phyloP scores from a whole-genome alignment of 2,113 vertebrate species.

The Alexandromys fortis region DNA sequence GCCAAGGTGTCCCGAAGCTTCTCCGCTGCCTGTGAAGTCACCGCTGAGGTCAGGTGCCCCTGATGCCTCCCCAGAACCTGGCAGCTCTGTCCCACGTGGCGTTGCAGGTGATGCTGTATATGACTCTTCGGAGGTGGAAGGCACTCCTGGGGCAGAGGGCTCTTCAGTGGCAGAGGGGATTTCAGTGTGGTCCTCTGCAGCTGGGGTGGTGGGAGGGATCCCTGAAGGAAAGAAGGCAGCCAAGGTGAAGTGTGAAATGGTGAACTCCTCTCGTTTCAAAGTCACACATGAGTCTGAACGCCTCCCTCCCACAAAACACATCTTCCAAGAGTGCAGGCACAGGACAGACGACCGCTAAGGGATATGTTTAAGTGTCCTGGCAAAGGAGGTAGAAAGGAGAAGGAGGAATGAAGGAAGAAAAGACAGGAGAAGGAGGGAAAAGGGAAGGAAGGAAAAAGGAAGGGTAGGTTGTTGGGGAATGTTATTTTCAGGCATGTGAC shows the following conservation, averaged over 20 bases:
- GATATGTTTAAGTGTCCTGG: background rate
- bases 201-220: conserved; percentile 76
- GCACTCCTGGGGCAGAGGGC: conserved; percentile 81
- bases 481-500: too few relatives aligned
- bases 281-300: background rate
- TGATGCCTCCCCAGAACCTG: conserved; percentile 78
- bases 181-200: conserved; percentile 81
- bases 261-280: background rate
- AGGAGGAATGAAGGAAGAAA: too few relatives aligned
- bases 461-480: background rate
- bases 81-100: conserved; percentile 76
- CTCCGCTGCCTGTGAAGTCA: conserved; percentile 77
- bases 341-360: background rate
- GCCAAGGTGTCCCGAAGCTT: conserved; percentile 79
- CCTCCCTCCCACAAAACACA: background rate
- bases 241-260: conserved; percentile 10
- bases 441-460: background rate
- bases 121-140: conserved; percentile 71
- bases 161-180: conserved; percentile 72
- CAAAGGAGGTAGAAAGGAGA: background rate
- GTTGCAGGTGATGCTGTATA: conserved; percentile 48
- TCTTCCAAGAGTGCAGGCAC: background rate
- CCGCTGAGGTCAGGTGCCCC: conserved; percentile 82
- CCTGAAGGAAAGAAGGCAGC: conserved; percentile 81
- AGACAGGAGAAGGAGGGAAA: background rate